A percentile compares a stretch with the other conserved stretches of the same genome.
Evolutionary conservation across 2,113 vertebrate species (phyloP).

Genomic region (Pseudopipra pipra): DNA sequence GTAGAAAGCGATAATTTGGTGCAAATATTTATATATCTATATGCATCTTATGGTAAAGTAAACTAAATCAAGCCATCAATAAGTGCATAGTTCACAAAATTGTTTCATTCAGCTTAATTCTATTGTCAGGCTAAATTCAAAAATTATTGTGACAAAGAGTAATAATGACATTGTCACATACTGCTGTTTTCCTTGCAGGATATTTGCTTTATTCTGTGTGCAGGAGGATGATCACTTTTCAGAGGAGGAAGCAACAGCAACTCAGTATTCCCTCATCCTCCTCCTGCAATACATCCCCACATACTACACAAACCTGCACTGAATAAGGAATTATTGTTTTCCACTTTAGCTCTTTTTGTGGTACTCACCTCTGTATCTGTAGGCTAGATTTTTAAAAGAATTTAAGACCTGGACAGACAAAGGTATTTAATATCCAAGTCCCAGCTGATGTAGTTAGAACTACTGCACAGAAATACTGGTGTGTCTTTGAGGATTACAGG

Average conservation of each 20-base stretch:
- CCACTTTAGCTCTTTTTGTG: not conserved
- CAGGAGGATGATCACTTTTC: not conserved
- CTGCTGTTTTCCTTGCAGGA: not conserved
- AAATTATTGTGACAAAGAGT: not conserved
- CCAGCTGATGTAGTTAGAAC: not conserved
- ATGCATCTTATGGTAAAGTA: not conserved
- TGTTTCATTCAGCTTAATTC: not conserved
- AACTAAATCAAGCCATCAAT: not conserved
- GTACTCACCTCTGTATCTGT: not conserved
- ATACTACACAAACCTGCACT: not conserved
- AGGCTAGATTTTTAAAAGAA: not conserved
- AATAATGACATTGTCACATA: not conserved
- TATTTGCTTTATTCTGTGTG: not conserved
- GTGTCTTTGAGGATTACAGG: not conserved
- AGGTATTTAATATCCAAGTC: not conserved
- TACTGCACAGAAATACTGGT: not conserved
- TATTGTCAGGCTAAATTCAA: not conserved
- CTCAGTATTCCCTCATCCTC: not conserved
- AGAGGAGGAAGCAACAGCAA: not conserved
- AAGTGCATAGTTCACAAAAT: not conserved
- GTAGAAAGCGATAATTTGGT: not conserved
- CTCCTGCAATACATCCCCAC: not conserved
- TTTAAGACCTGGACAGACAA: not conserved
- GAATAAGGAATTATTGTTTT: not conserved
- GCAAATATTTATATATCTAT: not conserved